Base-by-base conservation (phyloP, 2,113 vertebrate species). In the Tupaia tana region DNA sequence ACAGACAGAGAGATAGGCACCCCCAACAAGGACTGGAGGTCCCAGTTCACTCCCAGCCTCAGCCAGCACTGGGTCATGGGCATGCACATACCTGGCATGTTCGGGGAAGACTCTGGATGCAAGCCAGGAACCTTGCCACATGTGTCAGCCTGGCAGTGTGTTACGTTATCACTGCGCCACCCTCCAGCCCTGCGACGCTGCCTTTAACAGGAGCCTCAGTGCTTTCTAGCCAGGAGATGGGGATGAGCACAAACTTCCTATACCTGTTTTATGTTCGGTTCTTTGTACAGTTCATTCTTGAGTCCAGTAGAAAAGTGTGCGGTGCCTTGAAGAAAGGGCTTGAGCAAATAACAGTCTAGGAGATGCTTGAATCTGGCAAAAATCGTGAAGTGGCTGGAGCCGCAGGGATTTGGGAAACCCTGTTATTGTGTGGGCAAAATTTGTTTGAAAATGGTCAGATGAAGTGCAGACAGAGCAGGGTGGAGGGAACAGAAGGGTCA, bases 241-340 rank as follows among this genome's bases (percentile, higher is more conserved):
- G 12, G 22, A 19, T 71, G 59, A 80, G 54, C 59, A 19, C 24
- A 22, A 10, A 13, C 11, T 34, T 67, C n/a, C 77, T 9, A 63
- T 34, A 10, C 43, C 67, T 82, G 59, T 58, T 81, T 91, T 89
- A 22, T 83, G 88, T 95, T 74, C 90, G 52, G 79, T 86, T 89
- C 43, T 69, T 87, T 80, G 86, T 43, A 52, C 27, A 31, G 19
- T 78, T 80, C 80, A 77, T 74, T 93, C 90, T 27, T 52, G 67
- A 93, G 78, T 81, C 66, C 31, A 70, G 74, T 13, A 52, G 80
- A 59, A 86, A 92, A 86, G 79, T 15, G 7, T 43, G 54, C 93
- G 70, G 52, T 67, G 69, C 43, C 58, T 90, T 81, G 70, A 94
- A 90, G 77, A 90, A 88, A 80, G 19, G 43, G 16, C 19, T 7